A percentile compares a stretch with the other conserved stretches of the same genome.
Evolutionary conservation across 2,797 vertebrate species (phyloP).

Genomic region (Chaunax sp.): DNA sequence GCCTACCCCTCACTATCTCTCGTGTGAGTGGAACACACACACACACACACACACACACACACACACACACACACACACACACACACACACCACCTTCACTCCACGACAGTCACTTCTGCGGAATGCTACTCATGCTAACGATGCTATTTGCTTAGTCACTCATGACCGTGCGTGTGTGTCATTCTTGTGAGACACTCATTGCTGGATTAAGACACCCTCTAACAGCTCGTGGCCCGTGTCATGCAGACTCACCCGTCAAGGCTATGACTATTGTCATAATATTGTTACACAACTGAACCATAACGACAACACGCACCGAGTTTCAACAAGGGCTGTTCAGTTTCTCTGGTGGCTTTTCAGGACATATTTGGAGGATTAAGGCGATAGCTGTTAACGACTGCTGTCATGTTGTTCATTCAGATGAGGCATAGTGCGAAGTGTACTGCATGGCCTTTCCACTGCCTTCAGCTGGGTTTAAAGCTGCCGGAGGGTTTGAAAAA

Average conservation of each 20-base stretch:
- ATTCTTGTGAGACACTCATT: constrained; percentile 49
- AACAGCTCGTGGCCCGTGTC: constrained; percentile 41
- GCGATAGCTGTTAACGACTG: constrained; percentile 36
- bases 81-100: constrained; percentile 42
- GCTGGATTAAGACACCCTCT: constrained; percentile 55
- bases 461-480: no score
- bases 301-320: constrained; percentile 34
- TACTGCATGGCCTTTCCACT: constrained; percentile 35
- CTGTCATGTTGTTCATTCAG: constrained; percentile 44
- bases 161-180: constrained; percentile 44
- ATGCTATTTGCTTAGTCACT: constrained; percentile 46
- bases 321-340: constrained; percentile 11
- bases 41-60: constrained; percentile 12
- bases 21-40: constrained; percentile 85
- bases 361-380: constrained; percentile 28
- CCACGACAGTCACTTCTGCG: constrained; percentile 56
- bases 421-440: constrained; percentile 38
- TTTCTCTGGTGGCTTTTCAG: constrained; percentile 1
- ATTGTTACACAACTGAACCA: constrained; percentile 43
- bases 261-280: constrained; percentile 48
- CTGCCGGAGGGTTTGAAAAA: constrained; percentile 24
- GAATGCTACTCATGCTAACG: constrained; percentile 57
- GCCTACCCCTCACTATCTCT: constrained; percentile 96
- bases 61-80: constrained; percentile 21
- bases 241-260: constrained; percentile 19